Conservation (phyloP, 2,113 vertebrate genomes). For the Coturnix japonica region DNA sequence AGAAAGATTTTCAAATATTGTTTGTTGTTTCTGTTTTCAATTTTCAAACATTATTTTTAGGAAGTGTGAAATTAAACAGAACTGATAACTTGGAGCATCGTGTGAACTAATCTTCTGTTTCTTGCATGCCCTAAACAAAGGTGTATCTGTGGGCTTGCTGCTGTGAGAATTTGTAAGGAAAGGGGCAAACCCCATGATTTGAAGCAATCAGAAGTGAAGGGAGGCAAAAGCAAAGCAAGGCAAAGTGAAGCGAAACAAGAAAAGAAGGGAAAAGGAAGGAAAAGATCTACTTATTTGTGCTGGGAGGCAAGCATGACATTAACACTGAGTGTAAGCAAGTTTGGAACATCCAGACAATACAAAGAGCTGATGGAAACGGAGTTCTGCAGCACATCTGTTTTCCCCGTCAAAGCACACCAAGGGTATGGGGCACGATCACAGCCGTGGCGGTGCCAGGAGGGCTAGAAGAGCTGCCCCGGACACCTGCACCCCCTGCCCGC, state of each 20-base stretch:
- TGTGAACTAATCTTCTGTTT: not conserved
- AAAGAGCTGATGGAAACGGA: not conserved
- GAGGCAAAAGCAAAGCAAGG: too few relatives aligned
- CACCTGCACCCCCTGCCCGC: not conserved
- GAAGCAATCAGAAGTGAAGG: not conserved
- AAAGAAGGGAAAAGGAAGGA: too few relatives aligned
- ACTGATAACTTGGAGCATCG: not conserved
- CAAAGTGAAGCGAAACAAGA: too few relatives aligned
- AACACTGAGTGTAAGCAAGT: not conserved
- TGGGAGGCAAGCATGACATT: fast-evolving
- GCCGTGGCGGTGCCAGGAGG: fast-evolving
- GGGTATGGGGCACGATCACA: fast-evolving
- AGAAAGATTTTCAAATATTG: not conserved
- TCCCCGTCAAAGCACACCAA: not conserved
- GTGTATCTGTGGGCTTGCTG: not conserved
- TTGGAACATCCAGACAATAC: not conserved
- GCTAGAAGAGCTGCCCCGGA: not conserved
- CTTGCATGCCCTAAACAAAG: not conserved
- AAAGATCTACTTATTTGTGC: not conserved
- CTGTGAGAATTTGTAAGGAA: not conserved
- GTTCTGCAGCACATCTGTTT: not conserved
- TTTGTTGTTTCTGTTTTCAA: not conserved
- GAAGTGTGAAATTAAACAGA: not conserved
- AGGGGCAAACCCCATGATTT: not conserved
- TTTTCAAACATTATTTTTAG: not conserved